Evolutionary conservation across 2,888 invertebrate genomes (phyloP).

Genomic region (Xylota segnis): DNA sequence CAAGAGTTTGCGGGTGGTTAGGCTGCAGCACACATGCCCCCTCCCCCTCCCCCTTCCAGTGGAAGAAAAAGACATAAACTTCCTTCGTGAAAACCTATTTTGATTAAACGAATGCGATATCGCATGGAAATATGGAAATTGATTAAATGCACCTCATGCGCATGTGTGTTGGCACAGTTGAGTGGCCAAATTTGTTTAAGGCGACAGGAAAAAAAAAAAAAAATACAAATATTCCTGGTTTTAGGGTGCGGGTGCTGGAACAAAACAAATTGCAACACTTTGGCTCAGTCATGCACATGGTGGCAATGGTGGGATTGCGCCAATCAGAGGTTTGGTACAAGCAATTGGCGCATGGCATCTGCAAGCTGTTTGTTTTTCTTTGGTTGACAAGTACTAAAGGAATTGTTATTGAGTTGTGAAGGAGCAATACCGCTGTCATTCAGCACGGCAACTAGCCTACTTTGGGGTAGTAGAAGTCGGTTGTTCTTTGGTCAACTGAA

Average conservation of each 20-base stretch:
- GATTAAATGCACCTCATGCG: conserved; percentile 58
- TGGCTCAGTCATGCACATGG: conserved; percentile 47
- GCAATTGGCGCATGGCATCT: no score
- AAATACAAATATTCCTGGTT: conserved; percentile 14
- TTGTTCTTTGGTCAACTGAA: no score
- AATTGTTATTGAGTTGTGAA: no score
- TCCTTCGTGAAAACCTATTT: conserved; percentile 64
- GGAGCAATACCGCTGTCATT: no score
- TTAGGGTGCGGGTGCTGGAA: conserved; percentile 54
- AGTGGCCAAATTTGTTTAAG: conserved; percentile 55
- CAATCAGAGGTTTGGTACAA: conserved; percentile 32
- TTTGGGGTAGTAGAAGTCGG: no score
- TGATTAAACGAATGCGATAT: conserved; percentile 73
- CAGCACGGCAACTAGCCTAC: no score
- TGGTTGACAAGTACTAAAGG: no score
- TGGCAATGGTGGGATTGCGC: not conserved
- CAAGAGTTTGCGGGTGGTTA: conserved; percentile 68
- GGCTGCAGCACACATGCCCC: not conserved
- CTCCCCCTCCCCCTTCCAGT: conserved; percentile 37
- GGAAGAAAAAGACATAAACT: conserved; percentile 6
- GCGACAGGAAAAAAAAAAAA: conserved; percentile 10
- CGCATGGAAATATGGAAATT: conserved; percentile 75
- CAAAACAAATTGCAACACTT: conserved; percentile 67
- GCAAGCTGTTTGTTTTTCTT: no score
- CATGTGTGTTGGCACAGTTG: conserved; percentile 9